Evolutionary conservation across 2,113 vertebrate genomes (phyloP).

Genomic region (Seriola quinqueradiata): DNA sequence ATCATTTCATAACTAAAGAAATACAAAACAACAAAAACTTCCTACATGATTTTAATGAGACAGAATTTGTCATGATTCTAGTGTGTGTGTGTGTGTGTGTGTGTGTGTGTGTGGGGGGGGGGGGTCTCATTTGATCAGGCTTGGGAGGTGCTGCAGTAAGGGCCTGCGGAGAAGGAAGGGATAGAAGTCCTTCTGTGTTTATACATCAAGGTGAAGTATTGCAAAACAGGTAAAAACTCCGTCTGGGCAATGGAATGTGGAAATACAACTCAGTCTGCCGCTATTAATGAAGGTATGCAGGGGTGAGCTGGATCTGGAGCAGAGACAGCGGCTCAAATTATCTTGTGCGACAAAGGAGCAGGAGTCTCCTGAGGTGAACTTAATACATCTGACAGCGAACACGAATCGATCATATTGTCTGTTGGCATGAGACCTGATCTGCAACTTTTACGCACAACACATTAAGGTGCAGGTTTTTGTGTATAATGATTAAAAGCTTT

Average conservation of each 20-base stretch:
- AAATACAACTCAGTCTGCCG: slow-evolving; percentile 92
- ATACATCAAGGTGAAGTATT: slow-evolving; percentile 80
- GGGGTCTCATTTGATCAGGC: background rate
- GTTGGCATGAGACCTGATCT: slow-evolving; percentile 6
- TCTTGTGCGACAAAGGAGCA: slow-evolving; percentile 56
- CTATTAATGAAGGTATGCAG: slow-evolving; percentile 82
- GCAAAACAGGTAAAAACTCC: slow-evolving; percentile 92
- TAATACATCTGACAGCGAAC: slow-evolving; percentile 29
- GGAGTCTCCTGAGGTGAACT: slow-evolving; percentile 52
- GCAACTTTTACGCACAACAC: slow-evolving; percentile 45
- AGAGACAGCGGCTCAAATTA: slow-evolving; percentile 77
- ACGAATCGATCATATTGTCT: slow-evolving; percentile 20
- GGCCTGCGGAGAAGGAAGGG: background rate
- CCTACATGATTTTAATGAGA: background rate
- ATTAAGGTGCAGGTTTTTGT: background rate
- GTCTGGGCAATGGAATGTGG: slow-evolving; percentile 95
- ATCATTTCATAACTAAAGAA: background rate
- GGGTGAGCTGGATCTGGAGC: slow-evolving; percentile 76
- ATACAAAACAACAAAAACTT: background rate
- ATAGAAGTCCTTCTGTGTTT: slow-evolving; percentile 53
- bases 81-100: background rate
- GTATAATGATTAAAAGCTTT: background rate
- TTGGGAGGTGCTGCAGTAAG: background rate
- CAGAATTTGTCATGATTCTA: background rate
- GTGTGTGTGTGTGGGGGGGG: too few species aligned